Conservation (phyloP, 1,140 invertebrate species). For the Aricia agestis region DNA sequence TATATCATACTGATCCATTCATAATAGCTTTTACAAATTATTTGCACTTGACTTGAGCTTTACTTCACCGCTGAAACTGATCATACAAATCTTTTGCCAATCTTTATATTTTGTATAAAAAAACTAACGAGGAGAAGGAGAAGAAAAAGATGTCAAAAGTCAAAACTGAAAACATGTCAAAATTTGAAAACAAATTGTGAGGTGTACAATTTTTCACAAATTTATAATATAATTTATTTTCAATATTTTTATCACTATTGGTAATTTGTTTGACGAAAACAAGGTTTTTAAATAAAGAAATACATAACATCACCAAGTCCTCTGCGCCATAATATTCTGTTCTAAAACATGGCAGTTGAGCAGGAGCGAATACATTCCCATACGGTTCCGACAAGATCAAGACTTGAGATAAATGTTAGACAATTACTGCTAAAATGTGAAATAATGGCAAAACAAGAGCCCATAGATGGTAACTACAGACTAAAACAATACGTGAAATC, state of each 20-base stretch:
- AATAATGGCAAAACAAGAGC: constrained; percentile 82
- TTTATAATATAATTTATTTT: background rate
- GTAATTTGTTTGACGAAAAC: background rate
- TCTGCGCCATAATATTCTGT: background rate
- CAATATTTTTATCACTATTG: background rate
- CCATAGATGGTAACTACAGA: constrained; percentile 79
- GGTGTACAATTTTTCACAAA: background rate
- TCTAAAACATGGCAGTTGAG: constrained; percentile 38
- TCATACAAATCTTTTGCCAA: too few species aligned
- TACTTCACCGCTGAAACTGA: too few species aligned
- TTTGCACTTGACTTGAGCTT: too few species aligned
- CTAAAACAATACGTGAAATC: constrained; percentile 84
- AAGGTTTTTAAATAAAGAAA: background rate
- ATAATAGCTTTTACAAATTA: too few species aligned
- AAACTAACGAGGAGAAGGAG: background rate
- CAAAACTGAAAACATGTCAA: background rate
- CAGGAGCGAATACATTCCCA: constrained; percentile 25
- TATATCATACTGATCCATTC: too few species aligned
- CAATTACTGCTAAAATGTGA: constrained; percentile 83
- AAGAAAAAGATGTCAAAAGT: background rate
- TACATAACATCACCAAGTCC: background rate
- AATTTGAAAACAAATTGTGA: constrained; percentile 1
- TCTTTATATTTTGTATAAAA: too few species aligned
- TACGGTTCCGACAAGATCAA: constrained; percentile 59
- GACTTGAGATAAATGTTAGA: constrained; percentile 84